Evolutionary conservation across 2,113 vertebrate genomes (phyloP), one percentile per base, ranked within the genome.

Genomic region (Neoarius graeffei): DNA sequence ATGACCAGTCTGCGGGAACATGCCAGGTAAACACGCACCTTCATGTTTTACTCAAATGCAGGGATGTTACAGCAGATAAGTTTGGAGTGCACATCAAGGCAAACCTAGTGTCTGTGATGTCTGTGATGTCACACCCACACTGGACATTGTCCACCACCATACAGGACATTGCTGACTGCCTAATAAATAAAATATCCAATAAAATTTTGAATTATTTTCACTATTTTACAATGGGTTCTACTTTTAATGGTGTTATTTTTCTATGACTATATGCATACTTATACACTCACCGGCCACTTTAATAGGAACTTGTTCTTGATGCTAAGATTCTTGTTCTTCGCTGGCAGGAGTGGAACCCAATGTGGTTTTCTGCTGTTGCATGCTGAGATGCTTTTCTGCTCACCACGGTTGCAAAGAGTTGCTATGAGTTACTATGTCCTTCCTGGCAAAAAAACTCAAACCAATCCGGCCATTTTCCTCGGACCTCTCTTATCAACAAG

Each of bases 11-110:
- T 15, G 69, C 83, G 9, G 79, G 60, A 85, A 85, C 82, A 77
- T 69, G 82, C 59, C 69, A 71, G 48, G 86, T 88, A 88, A 89
- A 91, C 88, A 87, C 79, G 87, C 85, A 86, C 89, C 83, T 81
- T 86, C 50, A 84, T 89, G 77, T 89, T 88, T 84, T 90, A 87
- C 83, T 84, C 54, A 17, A 56, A 80, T 54, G 42, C 69, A 83
- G 83, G 13, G 25, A 85, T 66, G 62, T 77, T 81, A 77, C 81
- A 71, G 64, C 73, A 77, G 62, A 48, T 35, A 54, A 30, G 77
- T 35, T 50, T 19, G 82, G 66, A 88, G 79, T 77, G 19, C 71
- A 77, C 23, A 19, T 23, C 27, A 42, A 35, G 81, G 19, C 57
- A 60, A 62, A 62, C 2, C 56, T 64, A 13, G 27, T 81, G 54